A percentile compares a stretch with the other conserved stretches of the same genome.
phyloP scores from a whole-genome alignment of 2,888 invertebrate species.

The Platycheirus rosarum region DNA sequence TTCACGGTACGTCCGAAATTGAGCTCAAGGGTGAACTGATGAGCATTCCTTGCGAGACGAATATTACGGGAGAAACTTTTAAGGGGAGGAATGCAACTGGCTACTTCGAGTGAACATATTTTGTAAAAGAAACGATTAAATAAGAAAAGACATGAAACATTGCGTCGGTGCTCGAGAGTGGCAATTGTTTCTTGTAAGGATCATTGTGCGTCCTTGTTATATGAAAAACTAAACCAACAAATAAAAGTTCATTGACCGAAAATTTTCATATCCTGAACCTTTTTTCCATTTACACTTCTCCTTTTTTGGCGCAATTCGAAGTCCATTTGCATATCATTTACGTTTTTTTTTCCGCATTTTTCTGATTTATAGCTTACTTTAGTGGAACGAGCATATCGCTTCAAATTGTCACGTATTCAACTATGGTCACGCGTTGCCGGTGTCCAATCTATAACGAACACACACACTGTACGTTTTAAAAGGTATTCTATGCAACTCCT shows the following conservation, averaged over 20 bases:
- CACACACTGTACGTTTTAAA: conserved; percentile 26
- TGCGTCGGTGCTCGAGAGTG: no score
- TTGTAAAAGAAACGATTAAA: no score
- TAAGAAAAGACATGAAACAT: no score
- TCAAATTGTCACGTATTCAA: conserved; percentile 70
- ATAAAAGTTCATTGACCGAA: conserved; percentile 32
- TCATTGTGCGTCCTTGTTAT: no score
- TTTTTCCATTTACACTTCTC: conserved; percentile 33
- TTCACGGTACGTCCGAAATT: no score
- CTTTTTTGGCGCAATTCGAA: conserved; percentile 6
- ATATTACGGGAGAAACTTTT: no score
- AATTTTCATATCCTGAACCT: conserved; percentile 20
- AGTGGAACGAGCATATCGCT: conserved; percentile 50
- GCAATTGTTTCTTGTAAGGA: no score
- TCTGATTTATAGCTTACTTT: conserved; percentile 57
- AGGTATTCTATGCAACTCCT: conserved; percentile 50
- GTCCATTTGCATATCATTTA: conserved; percentile 44
- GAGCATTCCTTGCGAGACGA: no score
- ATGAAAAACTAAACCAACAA: neutral
- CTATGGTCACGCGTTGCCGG: conserved; percentile 63
- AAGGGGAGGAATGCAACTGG: no score
- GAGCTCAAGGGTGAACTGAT: no score
- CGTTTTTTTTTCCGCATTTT: conserved; percentile 31
- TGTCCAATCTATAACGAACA: conserved; percentile 62
- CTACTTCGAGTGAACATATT: no score